Conservation (phyloP, 1,140 invertebrate species). For the Cryptotermes secundus region DNA sequence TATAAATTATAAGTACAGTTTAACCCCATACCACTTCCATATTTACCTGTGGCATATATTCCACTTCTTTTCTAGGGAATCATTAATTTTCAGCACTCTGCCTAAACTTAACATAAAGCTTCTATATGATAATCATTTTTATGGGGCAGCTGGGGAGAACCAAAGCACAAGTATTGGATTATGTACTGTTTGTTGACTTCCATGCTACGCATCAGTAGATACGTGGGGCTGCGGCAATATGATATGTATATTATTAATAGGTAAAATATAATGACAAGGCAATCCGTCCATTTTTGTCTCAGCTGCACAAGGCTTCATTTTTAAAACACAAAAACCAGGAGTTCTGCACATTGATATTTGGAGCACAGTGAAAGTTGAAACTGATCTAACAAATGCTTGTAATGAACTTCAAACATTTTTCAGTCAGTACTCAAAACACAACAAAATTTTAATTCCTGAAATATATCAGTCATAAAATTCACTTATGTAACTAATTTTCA, state of each 20-base stretch:
- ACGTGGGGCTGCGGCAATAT: background rate
- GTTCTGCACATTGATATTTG: background rate
- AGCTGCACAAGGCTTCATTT: background rate
- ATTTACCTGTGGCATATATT: too few relatives aligned
- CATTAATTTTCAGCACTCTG: too few relatives aligned
- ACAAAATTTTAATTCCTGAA: too few relatives aligned
- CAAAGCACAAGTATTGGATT: background rate
- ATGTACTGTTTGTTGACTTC: conserved; percentile 8
- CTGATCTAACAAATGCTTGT: background rate
- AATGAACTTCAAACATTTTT: background rate
- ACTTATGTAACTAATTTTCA: too few relatives aligned
- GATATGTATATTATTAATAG: background rate
- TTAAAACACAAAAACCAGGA: background rate
- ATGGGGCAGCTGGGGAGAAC: background rate
- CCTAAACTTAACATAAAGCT: background rate
- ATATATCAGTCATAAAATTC: too few relatives aligned
- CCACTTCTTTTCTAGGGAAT: too few relatives aligned
- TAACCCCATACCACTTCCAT: too few relatives aligned
- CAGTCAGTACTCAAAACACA: too few relatives aligned
- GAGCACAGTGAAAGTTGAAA: background rate
- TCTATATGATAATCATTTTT: background rate
- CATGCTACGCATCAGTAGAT: background rate
- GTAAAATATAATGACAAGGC: background rate
- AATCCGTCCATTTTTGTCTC: conserved; percentile 2
- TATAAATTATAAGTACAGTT: too few relatives aligned